Conservation (phyloP, 2,888 invertebrate genomes). For the Pecten maximus region DNA sequence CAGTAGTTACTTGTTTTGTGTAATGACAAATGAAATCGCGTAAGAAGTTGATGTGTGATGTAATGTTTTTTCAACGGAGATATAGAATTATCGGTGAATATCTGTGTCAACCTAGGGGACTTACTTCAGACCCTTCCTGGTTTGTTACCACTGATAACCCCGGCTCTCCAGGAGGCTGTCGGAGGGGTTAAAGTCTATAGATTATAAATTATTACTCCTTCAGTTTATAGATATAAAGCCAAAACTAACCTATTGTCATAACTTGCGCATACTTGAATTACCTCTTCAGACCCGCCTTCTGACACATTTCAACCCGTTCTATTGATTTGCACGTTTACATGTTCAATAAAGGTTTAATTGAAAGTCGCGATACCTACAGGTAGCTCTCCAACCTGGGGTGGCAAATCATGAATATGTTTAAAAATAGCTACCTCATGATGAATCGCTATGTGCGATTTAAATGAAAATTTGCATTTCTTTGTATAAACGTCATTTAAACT, state of each 20-base stretch:
- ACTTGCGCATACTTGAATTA: not conserved
- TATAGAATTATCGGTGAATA: not conserved
- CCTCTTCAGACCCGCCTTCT: not conserved
- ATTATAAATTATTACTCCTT: not conserved
- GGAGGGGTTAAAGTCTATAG: not conserved
- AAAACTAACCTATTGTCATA: not conserved
- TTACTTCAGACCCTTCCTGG: constrained; percentile 4
- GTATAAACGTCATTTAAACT: not conserved
- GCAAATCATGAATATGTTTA: not conserved
- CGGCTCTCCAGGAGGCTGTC: not conserved
- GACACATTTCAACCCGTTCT: not conserved
- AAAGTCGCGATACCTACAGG: not conserved
- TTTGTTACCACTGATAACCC: not conserved
- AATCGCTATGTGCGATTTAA: not conserved
- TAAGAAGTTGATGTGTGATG: not conserved
- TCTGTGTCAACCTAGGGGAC: not conserved
- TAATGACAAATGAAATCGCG: not conserved
- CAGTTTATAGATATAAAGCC: not conserved
- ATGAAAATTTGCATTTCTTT: not conserved
- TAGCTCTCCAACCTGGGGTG: not conserved
- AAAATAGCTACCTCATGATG: constrained; percentile 9
- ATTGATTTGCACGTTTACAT: not conserved
- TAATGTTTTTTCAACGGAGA: not conserved
- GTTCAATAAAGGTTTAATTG: not conserved
- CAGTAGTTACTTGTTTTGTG: not conserved